phyloP scores from a whole-genome alignment of 2,888 invertebrate genomes.

The Tetragnatha montana region DNA sequence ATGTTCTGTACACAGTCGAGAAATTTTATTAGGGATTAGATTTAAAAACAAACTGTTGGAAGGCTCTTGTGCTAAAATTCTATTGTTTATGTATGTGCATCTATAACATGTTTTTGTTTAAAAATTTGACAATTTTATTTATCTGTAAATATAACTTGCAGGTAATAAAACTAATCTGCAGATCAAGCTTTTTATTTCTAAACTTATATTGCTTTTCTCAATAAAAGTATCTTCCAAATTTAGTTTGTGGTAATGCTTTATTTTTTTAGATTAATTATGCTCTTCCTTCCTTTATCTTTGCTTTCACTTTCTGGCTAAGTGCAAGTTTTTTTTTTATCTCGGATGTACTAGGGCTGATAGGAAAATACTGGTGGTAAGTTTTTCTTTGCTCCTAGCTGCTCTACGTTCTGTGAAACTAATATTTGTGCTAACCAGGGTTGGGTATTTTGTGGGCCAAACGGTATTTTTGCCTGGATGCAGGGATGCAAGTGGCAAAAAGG shows the following conservation, averaged over 20 bases:
- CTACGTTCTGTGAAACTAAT: too few relatives aligned
- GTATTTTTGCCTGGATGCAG: too few relatives aligned
- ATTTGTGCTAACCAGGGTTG: too few relatives aligned
- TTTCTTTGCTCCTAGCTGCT: too few relatives aligned
- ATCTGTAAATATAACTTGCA: slow-evolving; percentile 26
- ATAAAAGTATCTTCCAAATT: slow-evolving; percentile 41
- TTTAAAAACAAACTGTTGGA: slow-evolving; percentile 16
- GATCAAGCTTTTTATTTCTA: slow-evolving; percentile 27
- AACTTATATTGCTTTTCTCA: slow-evolving; percentile 11
- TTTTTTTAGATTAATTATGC: too few relatives aligned
- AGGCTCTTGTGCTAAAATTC: background rate
- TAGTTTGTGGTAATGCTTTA: background rate
- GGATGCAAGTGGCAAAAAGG: too few relatives aligned
- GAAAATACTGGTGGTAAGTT: too few relatives aligned
- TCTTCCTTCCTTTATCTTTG: too few relatives aligned
- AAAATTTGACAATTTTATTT: slow-evolving; percentile 36
- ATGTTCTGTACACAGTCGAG: background rate
- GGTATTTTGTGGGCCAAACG: too few relatives aligned
- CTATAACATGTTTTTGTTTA: slow-evolving; percentile 20
- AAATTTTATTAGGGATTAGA: slow-evolving; percentile 6
- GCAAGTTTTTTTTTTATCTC: too few relatives aligned
- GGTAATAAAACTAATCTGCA: slow-evolving; percentile 55
- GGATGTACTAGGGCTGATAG: too few relatives aligned
- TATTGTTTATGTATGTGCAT: slow-evolving; percentile 5
- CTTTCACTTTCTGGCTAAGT: too few relatives aligned